Percentiles rank a stretch among this genome's conserved stretches.
Conservation (phyloP, 2,113 vertebrate genomes). For the Caranx melampygus region DNA sequence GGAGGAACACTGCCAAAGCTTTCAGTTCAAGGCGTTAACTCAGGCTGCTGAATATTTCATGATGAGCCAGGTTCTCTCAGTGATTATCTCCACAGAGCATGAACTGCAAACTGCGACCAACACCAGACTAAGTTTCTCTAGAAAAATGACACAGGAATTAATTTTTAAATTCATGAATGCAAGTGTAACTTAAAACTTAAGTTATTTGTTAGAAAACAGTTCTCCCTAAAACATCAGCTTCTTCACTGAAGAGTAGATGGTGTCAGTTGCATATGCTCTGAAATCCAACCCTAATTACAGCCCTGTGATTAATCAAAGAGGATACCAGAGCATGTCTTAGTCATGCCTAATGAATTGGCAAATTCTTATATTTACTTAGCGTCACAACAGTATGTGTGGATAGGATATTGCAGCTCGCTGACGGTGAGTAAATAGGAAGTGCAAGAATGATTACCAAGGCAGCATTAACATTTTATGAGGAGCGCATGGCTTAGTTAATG, state of each 20-base stretch:
- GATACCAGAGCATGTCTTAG: neutral
- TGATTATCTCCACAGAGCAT: slow-evolving; percentile 36
- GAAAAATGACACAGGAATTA: neutral
- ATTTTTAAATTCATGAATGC: slow-evolving; percentile 16
- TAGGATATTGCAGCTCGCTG: neutral
- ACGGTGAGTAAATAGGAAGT: slow-evolving; percentile 19
- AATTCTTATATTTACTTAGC: neutral
- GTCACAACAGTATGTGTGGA: neutral
- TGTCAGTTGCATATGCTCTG: slow-evolving; percentile 3
- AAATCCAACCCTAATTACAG: neutral
- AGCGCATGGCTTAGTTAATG: neutral
- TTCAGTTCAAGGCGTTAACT: slow-evolving; percentile 31
- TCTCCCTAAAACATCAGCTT: neutral
- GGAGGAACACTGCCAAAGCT: slow-evolving; percentile 13
- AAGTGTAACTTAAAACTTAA: neutral
- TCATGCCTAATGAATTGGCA: neutral
- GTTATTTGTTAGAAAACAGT: neutral
- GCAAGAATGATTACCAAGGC: neutral
- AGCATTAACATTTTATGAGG: slow-evolving; percentile 25
- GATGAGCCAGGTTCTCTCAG: slow-evolving; percentile 37
- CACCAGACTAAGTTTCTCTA: slow-evolving; percentile 30
- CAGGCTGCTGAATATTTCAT: slow-evolving; percentile 63
- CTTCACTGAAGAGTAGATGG: neutral
- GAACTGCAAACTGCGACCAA: slow-evolving; percentile 21
- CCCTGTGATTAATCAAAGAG: neutral